Percentiles rank a stretch among this genome's conserved stretches.
Conservation (phyloP, 2,888 invertebrate genomes). For the Teinopalpus imperialis region DNA sequence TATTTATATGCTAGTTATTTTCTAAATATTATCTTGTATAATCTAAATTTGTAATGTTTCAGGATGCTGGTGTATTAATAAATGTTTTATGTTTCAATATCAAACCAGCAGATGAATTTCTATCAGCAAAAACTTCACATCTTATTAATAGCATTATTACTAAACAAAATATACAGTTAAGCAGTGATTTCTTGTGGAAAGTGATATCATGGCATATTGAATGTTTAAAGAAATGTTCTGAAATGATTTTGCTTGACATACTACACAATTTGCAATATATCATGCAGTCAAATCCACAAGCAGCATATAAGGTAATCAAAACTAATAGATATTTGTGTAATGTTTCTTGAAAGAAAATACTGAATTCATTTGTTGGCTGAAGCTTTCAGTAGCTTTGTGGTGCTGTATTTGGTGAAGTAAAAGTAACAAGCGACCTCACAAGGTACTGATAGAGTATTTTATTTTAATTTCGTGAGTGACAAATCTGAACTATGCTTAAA, state of each 20-base stretch:
- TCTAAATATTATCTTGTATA: too few relatives aligned
- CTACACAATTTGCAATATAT: conserved; percentile 67
- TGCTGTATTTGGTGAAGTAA: too few relatives aligned
- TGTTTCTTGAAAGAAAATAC: too few relatives aligned
- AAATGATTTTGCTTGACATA: conserved; percentile 65
- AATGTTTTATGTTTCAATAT: conserved; percentile 59
- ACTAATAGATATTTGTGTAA: background rate
- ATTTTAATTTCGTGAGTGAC: too few relatives aligned
- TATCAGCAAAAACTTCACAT: conserved; percentile 82
- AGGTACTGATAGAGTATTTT: too few relatives aligned
- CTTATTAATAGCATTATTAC: conserved; percentile 78
- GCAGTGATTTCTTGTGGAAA: conserved; percentile 49
- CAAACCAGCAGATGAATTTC: conserved; percentile 71
- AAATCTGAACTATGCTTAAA: too few relatives aligned
- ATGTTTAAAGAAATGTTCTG: conserved; percentile 62
- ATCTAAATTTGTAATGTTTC: too few relatives aligned
- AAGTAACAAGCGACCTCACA: too few relatives aligned
- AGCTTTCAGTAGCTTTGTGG: too few relatives aligned
- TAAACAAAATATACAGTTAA: conserved; percentile 75
- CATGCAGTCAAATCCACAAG: conserved; percentile 49
- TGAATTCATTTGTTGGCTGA: too few relatives aligned
- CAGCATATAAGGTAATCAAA: conserved; percentile 23
- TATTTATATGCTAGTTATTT: too few relatives aligned
- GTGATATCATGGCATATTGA: conserved; percentile 69
- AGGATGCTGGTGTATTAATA: conserved; percentile 61